A percentile compares a stretch with the other conserved stretches of the same genome.
Evolutionary conservation across 2,888 invertebrate species (phyloP).

Genomic region (Polymixis lichenea): DNA sequence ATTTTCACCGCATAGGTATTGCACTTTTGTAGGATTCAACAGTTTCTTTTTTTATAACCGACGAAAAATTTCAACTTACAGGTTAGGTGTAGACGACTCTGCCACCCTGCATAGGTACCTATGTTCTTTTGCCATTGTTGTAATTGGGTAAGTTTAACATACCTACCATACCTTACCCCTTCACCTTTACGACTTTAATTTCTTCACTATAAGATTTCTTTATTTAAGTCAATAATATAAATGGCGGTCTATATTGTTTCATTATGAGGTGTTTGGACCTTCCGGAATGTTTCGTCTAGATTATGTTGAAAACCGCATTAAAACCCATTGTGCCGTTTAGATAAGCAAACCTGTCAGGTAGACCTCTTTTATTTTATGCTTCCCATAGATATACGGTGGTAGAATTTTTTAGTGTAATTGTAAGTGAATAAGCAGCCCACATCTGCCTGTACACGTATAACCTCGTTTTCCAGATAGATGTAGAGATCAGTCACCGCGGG

Average conservation of each 20-base stretch:
- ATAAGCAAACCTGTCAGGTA: background rate
- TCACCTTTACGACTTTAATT: no score
- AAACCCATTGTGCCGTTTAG: background rate
- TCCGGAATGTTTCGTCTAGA: background rate
- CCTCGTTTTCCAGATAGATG: constrained; percentile 14
- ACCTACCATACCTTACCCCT: background rate
- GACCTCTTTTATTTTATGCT: background rate
- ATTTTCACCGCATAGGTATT: no score
- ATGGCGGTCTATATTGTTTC: no score
- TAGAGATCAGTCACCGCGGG: constrained; percentile 27
- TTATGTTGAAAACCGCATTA: background rate
- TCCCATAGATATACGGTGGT: background rate
- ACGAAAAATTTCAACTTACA: no score
- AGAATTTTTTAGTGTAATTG: background rate
- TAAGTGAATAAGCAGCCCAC: background rate
- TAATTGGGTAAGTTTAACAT: background rate
- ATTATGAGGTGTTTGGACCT: no score
- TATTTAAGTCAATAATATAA: no score
- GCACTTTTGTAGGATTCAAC: no score
- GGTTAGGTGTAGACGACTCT: no score
- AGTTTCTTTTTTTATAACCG: no score
- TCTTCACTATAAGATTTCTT: no score
- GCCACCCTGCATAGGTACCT: background rate
- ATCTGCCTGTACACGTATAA: constrained; percentile 7
- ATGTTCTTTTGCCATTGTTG: background rate